Base-by-base conservation (phyloP, 2,888 invertebrate species). In the Dyspetes luteomarginatus region DNA sequence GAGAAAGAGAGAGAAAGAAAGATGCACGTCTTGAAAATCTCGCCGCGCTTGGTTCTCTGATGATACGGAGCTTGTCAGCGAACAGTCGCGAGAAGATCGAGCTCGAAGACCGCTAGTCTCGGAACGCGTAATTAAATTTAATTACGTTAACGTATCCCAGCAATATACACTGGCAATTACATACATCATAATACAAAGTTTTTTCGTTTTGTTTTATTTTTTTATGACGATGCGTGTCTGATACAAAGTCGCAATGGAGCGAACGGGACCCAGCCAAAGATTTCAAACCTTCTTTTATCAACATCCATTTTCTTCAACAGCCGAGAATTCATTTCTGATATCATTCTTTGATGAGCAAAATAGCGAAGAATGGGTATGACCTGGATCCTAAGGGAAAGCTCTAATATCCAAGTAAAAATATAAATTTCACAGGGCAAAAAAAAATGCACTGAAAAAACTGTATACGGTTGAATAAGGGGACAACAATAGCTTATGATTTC, bases 1-100 rank as follows among this genome's bases (percentile, higher is more conserved):
- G 56, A 60, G 50, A 72, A 30, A 67, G 50, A 67, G 28, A 45
- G 43, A 56, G 65, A 74, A 43, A 28, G 65, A 45, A 65, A 52
- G 68, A 77, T 65, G 72, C 43, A 77, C 58, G 58, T 60, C 83
- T 83, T 80, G 84, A 86, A 83, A 83, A 83, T 83, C 74, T 77
- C 75, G 60, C 62, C 80, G 73, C 45, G 22, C 64, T n/a, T n/a
- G n/a, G 55, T n/a, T 74, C 65, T 45, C 56, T 15, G 65, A 65
- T 74, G 74, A 74, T 56, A 65, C 64, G 19, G 56, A 56, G 55
- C 52, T 43, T 58, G 43, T 22, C 52, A n/a, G 55, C 56, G 45
- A 41, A 43, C 56, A 77, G 41, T 65, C 43, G 50, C 65, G 64
- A 79, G 64, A 30, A 5, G 75, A 72, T 76, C 65, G 71, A 75